These are phyloP conservation scores for Sylvietta virens DNA, from an alignment of 2,113 vertebrate genomes.

Conservation along the genomic window DNA sequence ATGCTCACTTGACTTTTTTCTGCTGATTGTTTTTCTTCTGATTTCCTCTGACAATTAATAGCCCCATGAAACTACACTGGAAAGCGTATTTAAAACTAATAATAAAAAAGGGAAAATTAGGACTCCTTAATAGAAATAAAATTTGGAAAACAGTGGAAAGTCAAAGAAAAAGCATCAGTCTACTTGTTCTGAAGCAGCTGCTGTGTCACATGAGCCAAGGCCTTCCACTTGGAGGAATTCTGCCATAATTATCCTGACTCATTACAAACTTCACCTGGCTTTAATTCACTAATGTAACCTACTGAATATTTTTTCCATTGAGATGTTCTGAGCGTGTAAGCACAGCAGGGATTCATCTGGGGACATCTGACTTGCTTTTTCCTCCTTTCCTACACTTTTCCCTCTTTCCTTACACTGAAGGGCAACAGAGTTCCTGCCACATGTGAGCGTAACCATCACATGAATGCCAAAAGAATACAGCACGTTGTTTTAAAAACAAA, in stretches of 20 bases:
- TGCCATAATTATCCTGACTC: slow-evolving; percentile 2
- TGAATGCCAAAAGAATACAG: neutral
- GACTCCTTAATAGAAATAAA: neutral
- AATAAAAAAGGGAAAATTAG: neutral
- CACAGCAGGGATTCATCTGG: neutral
- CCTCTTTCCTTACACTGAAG: neutral
- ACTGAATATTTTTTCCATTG: neutral
- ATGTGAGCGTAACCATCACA: neutral
- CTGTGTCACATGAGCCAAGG: neutral
- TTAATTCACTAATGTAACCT: neutral
- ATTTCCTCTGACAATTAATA: neutral
- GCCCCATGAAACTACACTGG: neutral
- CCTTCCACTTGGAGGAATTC: neutral
- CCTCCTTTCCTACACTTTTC: neutral
- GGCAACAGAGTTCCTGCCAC: neutral
- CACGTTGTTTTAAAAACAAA: neutral
- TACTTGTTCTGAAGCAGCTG: slow-evolving; percentile 6
- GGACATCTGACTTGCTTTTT: neutral
- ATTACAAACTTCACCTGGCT: slow-evolving; percentile 22
- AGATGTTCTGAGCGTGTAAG: neutral
- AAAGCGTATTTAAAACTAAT: neutral
- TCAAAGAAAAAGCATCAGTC: neutral
- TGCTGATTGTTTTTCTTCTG: neutral
- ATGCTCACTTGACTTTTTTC: neutral
- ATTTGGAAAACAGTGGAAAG: neutral